phyloP scores from a whole-genome alignment of 2,113 vertebrate genomes.

The Bufo bufo region DNA sequence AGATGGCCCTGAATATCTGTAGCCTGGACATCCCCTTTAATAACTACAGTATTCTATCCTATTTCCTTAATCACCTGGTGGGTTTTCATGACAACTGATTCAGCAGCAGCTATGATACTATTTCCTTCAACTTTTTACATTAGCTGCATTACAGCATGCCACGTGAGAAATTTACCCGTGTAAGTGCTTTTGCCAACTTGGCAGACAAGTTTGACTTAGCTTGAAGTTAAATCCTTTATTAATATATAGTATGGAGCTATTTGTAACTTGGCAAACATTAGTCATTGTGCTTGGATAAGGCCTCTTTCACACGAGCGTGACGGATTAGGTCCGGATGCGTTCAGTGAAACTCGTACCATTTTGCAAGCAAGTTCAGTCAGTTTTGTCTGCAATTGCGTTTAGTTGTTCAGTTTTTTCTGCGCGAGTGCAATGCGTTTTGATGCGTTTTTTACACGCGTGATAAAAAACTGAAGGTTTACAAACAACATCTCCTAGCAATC shows the following conservation, averaged over 20 bases:
- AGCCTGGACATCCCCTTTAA: too few relatives aligned
- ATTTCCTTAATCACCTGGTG: not conserved
- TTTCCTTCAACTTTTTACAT: not conserved
- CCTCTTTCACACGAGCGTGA: too few relatives aligned
- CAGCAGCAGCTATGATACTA: not conserved
- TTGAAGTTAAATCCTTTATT: not conserved
- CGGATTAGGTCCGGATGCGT: too few relatives aligned
- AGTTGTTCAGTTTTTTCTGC: too few relatives aligned
- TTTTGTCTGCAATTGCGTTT: too few relatives aligned
- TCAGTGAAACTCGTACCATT: too few relatives aligned
- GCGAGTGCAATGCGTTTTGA: too few relatives aligned
- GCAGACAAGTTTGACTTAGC: not conserved
- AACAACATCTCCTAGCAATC: too few relatives aligned
- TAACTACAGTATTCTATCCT: not conserved
- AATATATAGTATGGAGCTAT: not conserved
- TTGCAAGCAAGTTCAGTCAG: too few relatives aligned
- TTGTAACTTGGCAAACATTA: not conserved
- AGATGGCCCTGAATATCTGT: too few relatives aligned
- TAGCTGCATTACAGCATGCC: not conserved
- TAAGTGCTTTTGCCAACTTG: not conserved
- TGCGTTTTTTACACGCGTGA: too few relatives aligned
- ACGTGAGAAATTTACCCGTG: not conserved
- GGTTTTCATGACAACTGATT: not conserved
- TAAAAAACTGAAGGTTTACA: too few relatives aligned
- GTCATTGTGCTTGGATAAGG: constrained; percentile 2